These are phyloP conservation scores for Esox masquinongy DNA, from an alignment of 2,797 vertebrate species.

Conservation along the genomic window DNA sequence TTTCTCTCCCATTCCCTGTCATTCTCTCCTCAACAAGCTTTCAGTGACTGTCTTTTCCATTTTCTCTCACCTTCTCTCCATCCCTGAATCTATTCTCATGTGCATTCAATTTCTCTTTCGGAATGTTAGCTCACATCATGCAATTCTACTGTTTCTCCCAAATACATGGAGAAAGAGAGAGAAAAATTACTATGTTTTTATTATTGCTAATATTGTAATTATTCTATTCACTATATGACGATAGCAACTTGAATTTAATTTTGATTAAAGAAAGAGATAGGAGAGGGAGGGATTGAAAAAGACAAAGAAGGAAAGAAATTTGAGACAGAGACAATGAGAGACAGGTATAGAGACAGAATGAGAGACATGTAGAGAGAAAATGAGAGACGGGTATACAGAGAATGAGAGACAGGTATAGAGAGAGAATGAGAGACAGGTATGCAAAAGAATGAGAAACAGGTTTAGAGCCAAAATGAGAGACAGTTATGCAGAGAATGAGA, in stretches of 20 bases:
- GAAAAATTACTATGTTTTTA: too few relatives aligned
- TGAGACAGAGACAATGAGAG: neutral
- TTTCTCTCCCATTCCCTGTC: neutral
- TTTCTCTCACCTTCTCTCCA: neutral
- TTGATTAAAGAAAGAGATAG: constrained; percentile 1
- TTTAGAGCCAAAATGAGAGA: neutral
- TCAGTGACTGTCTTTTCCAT: neutral
- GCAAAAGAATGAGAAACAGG: neutral
- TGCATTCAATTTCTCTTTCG: neutral
- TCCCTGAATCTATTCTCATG: neutral
- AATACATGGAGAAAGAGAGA: constrained; percentile 19
- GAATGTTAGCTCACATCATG: too few relatives aligned
- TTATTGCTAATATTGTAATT: too few relatives aligned
- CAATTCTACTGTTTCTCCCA: neutral
- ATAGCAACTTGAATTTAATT: too few relatives aligned
- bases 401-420: neutral
- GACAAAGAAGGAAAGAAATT: too few relatives aligned
- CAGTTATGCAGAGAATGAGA: neutral
- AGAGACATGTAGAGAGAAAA: neutral
- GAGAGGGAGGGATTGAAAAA: constrained; percentile 6
- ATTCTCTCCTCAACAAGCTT: neutral
- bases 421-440: neutral
- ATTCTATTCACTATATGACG: too few relatives aligned
- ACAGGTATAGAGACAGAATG: neutral
- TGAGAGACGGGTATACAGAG: neutral